These are phyloP conservation scores for Heliopora coerulea DNA, from an alignment of 92 coral and sea anemone species.

Conservation along the genomic window DNA sequence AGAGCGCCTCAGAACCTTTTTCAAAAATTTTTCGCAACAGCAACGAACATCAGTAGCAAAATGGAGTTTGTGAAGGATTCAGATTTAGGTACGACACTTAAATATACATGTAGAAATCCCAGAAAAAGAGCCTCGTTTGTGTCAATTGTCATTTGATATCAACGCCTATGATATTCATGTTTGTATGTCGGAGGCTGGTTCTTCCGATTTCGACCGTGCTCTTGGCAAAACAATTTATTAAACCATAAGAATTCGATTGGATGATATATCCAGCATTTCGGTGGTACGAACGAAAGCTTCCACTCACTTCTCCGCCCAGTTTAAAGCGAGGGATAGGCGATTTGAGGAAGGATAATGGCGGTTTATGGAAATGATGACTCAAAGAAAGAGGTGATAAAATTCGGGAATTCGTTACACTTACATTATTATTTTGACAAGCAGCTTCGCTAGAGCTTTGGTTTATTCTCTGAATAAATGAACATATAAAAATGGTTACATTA, in stretches of 20 bases:
- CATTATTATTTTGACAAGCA: conserved; percentile 8
- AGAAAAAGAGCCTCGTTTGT: too few species aligned
- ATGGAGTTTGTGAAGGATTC: too few species aligned
- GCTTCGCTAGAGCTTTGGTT: conserved; percentile 3
- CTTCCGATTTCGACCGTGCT: background rate
- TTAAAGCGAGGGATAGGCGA: background rate
- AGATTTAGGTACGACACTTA: too few species aligned
- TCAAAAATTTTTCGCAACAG: too few species aligned
- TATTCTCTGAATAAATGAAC: conserved; percentile 8
- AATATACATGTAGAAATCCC: too few species aligned
- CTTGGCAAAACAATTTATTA: background rate
- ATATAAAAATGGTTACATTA: background rate
- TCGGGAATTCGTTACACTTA: background rate
- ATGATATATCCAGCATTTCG: background rate
- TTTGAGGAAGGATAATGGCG: background rate
- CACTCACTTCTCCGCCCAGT: background rate
- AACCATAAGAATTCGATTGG: background rate
- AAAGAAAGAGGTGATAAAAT: conserved; percentile 17
- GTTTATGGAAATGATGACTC: conserved; percentile 38
- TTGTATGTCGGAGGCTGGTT: too few species aligned
- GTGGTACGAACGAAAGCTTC: background rate
- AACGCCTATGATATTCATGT: too few species aligned
- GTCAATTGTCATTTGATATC: too few species aligned
- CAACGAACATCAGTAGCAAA: too few species aligned
- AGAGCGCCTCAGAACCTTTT: too few species aligned